Evolutionary conservation across 2,113 vertebrate genomes (phyloP).

Genomic region (Sceloporus undulatus): DNA sequence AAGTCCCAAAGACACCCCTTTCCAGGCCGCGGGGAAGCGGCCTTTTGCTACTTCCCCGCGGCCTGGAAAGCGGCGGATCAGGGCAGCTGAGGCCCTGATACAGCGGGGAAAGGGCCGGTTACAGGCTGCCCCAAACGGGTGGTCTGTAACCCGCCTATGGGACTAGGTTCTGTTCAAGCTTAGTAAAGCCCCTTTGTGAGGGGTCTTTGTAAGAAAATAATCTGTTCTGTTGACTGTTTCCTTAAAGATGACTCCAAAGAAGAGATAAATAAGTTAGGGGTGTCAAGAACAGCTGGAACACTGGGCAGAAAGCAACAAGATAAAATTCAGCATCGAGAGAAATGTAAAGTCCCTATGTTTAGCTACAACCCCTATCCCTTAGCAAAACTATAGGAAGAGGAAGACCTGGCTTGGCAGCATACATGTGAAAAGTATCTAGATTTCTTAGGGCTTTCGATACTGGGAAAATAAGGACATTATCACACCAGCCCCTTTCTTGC

Average conservation of each 20-base stretch:
- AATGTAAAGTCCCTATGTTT: background rate
- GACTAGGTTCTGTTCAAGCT: background rate
- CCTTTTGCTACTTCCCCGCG: too few relatives aligned
- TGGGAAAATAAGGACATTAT: too few relatives aligned
- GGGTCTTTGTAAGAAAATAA: background rate
- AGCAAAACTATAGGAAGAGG: background rate
- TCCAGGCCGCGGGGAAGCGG: too few relatives aligned
- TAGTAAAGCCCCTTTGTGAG: background rate
- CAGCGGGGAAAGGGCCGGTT: too few relatives aligned
- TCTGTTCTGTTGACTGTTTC: background rate
- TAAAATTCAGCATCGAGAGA: background rate
- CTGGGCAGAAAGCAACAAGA: background rate
- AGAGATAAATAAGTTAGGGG: background rate
- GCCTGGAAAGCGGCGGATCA: too few relatives aligned
- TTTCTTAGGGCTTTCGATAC: too few relatives aligned
- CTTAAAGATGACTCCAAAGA: background rate
- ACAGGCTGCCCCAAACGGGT: too few relatives aligned
- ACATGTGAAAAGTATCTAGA: background rate
- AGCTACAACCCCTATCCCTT: background rate
- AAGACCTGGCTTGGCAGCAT: background rate
- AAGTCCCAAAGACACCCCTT: too few relatives aligned
- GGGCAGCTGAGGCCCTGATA: too few relatives aligned
- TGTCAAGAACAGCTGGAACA: background rate
- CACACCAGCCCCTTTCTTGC: too few relatives aligned
- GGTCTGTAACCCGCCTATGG: too few relatives aligned